Percentiles rank a stretch among this genome's conserved stretches.
Evolutionary conservation across 2,888 invertebrate species (phyloP).

Genomic region (Tiphia femorata): DNA sequence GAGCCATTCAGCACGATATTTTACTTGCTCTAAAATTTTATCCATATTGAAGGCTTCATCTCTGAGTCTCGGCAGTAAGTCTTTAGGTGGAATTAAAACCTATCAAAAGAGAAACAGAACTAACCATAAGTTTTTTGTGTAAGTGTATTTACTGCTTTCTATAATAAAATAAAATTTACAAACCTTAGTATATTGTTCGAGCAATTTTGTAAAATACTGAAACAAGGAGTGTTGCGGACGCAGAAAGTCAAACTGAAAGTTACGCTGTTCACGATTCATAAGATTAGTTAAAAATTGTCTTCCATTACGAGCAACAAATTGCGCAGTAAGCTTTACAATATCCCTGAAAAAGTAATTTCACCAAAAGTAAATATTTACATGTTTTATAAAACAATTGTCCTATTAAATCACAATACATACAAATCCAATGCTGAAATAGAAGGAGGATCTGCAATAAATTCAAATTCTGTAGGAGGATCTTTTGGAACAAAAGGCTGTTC

Average conservation of each 20-base stretch:
- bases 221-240: slow-evolving; percentile 98
- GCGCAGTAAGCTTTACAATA: slow-evolving; percentile 97
- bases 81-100: slow-evolving; percentile 95
- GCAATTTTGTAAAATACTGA: slow-evolving; percentile 96
- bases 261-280: slow-evolving; percentile 98
- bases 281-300: slow-evolving; percentile 97
- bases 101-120: slow-evolving; percentile 40
- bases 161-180: slow-evolving; percentile 4
- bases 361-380: slow-evolving; percentile 6
- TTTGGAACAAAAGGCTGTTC: slow-evolving; percentile 90
- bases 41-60: slow-evolving; percentile 81
- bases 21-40: slow-evolving; percentile 86
- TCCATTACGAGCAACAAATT: slow-evolving; percentile 98
- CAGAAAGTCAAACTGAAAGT: slow-evolving; percentile 98
- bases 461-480: slow-evolving; percentile 92
- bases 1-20: slow-evolving; percentile 96
- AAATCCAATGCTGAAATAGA: slow-evolving; percentile 98
- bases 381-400: not conserved
- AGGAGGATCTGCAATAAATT: slow-evolving; percentile 97
- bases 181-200: slow-evolving; percentile 98
- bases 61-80: slow-evolving; percentile 82
- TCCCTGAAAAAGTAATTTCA: slow-evolving; percentile 74
- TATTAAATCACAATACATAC: slow-evolving; percentile 67
- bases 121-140: slow-evolving; percentile 1
- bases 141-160: not conserved